Percentiles rank a stretch among this genome's conserved stretches.
Evolutionary conservation across 2,888 invertebrate species (phyloP).

Genomic region (Sabatieria punctata): DNA sequence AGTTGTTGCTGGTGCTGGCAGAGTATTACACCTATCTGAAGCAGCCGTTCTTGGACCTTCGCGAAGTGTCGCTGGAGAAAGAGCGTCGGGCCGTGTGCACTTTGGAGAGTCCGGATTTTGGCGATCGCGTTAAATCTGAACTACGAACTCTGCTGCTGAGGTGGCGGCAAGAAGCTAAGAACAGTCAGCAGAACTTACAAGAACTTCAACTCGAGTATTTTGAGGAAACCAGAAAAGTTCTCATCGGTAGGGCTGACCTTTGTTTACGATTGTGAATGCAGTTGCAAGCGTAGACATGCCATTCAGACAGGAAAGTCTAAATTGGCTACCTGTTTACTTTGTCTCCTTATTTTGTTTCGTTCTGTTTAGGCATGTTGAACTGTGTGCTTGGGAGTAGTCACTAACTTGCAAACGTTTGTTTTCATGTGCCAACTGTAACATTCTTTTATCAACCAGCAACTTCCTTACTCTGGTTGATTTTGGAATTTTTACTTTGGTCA

Average conservation of each 20-base stretch:
- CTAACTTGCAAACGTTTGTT: too few relatives aligned
- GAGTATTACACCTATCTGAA: conserved; percentile 3
- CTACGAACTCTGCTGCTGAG: not conserved
- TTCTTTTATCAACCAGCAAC: too few relatives aligned
- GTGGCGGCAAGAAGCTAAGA: not conserved
- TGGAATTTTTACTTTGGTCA: too few relatives aligned
- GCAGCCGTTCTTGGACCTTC: conserved; percentile 8
- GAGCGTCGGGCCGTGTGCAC: not conserved
- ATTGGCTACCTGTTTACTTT: too few relatives aligned
- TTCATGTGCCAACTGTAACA: too few relatives aligned
- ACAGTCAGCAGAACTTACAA: not conserved
- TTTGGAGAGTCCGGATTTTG: not conserved
- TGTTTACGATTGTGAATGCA: too few relatives aligned
- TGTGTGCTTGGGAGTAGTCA: too few relatives aligned
- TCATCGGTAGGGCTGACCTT: not conserved
- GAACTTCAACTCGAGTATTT: not conserved
- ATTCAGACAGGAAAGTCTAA: too few relatives aligned
- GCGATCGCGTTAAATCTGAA: not conserved
- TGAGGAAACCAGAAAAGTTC: not conserved
- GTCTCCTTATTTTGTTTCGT: too few relatives aligned
- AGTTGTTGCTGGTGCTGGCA: not conserved
- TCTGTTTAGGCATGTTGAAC: too few relatives aligned
- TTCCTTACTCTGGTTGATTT: too few relatives aligned
- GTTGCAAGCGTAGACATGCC: too few relatives aligned
- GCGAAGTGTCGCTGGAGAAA: conserved; percentile 6